Conservation (phyloP, 2,113 vertebrate genomes). For the Pontoporia blainvillei region DNA sequence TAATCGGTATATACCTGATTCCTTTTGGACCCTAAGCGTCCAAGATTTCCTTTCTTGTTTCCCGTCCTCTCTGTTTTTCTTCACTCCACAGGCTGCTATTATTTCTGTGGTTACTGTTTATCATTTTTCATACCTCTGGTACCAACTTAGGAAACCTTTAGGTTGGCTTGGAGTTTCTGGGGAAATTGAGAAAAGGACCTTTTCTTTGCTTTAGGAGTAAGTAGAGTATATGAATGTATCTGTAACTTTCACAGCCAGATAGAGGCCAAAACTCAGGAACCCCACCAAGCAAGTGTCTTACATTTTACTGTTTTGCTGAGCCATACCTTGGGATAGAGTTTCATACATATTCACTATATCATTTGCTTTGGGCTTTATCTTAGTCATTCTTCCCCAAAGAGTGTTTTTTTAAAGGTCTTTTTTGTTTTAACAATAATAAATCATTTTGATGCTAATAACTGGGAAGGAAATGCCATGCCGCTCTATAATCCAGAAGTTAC, state of each 20-base stretch:
- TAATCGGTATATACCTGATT: background rate
- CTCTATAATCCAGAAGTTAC: background rate
- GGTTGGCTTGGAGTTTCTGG: background rate
- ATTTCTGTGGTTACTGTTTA: background rate
- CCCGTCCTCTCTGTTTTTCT: background rate
- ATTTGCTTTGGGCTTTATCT: background rate
- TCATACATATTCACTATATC: accelerated
- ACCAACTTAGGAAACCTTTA: background rate
- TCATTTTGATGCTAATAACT: background rate
- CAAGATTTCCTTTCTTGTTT: background rate
- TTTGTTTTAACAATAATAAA: background rate
- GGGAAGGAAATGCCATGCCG: background rate
- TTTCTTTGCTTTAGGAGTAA: background rate
- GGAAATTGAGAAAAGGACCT: background rate
- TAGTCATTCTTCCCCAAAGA: background rate
- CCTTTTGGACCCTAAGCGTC: background rate
- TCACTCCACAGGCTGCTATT: background rate
- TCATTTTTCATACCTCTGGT: background rate
- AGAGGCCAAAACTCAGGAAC: background rate
- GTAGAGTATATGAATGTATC: accelerated
- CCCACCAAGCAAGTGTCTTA: background rate
- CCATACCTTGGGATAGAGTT: no score
- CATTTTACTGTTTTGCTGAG: background rate
- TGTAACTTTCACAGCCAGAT: background rate
- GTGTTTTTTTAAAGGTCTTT: background rate